Conservation (phyloP, 1,140 invertebrate species). For the Lordiphosa collinella region DNA sequence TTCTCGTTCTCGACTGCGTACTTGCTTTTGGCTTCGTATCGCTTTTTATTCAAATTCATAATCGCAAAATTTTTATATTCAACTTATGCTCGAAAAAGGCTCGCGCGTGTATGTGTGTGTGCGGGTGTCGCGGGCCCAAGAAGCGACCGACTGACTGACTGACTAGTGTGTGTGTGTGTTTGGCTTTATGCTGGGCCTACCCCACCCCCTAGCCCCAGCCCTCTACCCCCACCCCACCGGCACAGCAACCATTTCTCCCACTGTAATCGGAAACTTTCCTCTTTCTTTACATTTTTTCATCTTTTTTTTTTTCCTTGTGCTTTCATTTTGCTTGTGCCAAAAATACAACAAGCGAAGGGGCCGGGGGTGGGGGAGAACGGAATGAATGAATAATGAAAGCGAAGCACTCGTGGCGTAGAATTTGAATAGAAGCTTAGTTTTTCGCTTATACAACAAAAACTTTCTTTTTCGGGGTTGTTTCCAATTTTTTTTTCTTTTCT, state of each 20-base stretch:
- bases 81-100: constrained; percentile 72
- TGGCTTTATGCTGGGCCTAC: constrained; percentile 65
- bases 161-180: constrained; percentile 30
- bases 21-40: constrained; percentile 64
- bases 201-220: too few relatives aligned
- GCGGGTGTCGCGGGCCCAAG: constrained; percentile 9
- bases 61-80: constrained; percentile 79
- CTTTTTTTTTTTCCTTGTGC: constrained; percentile 60
- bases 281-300: constrained; percentile 76
- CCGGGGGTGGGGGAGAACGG: constrained; percentile 20
- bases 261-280: constrained; percentile 79
- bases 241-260: constrained; percentile 10
- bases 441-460: constrained; percentile 79
- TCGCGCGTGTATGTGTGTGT: constrained; percentile 5
- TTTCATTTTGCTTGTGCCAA: constrained; percentile 71
- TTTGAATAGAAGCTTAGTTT: constrained; percentile 79
- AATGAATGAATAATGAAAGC: constrained; percentile 78
- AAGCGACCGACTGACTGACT: constrained; percentile 31
- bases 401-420: constrained; percentile 77
- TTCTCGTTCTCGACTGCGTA: constrained; percentile 28
- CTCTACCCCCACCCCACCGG: not conserved
- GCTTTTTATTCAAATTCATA: constrained; percentile 79
- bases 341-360: constrained; percentile 43
- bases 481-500: constrained; percentile 55
- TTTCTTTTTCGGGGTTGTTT: constrained; percentile 78